Base-by-base conservation (phyloP, 2,113 vertebrate species). In the Anarhynchus alexandrinus region DNA sequence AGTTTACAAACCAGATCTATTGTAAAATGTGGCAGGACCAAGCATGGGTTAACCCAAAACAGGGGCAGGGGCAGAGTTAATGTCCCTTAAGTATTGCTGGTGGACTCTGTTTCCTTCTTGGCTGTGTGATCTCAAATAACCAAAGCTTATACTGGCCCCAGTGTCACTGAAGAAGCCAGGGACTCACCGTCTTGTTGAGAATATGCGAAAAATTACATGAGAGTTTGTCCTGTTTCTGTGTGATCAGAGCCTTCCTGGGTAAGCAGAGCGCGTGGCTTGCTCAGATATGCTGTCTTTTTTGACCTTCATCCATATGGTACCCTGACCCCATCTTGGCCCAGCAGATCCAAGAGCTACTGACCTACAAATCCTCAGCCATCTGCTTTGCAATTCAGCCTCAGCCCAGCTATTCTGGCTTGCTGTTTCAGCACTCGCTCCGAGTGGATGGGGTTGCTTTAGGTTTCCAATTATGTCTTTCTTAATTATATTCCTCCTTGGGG, bases 281-380 rank as follows among this genome's bases (percentile, higher is more conserved):
- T 91, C 2, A 0, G n/a, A 66, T 49, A 38, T 8, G 29, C 59
- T 67, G 51, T 92, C 89, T 94, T 81, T 27, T 85, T 88, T 97
- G 94, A 82, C 97, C 95, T 96, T 93, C 91, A 90, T 95, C 95
- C 97, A 95, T 96, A 96, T 95, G 94, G 94, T 82, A n/a, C 70
- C 57, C 76, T 90, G 96, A 96, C 94, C 94, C 90, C 72, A 23
- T 61, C 93, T 58, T 95, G 90, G 74, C 85, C 95, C 82, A 54
- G 80, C 82, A 70, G 77, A 92, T 96, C 88, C 90, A 57, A 72
- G 90, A 95, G 88, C 79, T 93, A 65, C 88, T 94, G 95, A 96
- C 96, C 95, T 97, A 94, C 96, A 97, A 96, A 96, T 96, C 90
- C 92, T 96, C 94, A 90, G 72, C 96, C 97, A 97, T 96, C 96